Percentiles rank a stretch among this genome's conserved stretches.
phyloP scores from a whole-genome alignment of 2,797 vertebrate genomes.

The Psittacula echo region DNA sequence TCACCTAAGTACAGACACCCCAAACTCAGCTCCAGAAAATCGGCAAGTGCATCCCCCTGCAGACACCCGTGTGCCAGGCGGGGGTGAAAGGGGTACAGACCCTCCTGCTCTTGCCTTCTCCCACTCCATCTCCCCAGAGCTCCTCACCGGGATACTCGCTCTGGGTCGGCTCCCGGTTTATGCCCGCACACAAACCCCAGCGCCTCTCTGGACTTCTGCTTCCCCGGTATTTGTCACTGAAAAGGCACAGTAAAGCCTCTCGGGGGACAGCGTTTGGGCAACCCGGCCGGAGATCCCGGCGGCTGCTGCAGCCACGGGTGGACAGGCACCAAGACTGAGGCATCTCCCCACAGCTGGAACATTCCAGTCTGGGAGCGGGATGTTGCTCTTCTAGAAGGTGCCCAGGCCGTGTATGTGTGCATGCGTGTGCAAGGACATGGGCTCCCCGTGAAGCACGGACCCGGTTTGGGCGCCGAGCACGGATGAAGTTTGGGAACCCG shows the following conservation, averaged over 20 bases:
- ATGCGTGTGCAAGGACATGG: neutral
- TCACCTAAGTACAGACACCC: neutral
- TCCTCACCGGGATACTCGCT: neutral
- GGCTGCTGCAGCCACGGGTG: neutral
- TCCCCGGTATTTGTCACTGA: neutral
- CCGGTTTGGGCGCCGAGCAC: neutral
- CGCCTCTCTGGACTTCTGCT: neutral
- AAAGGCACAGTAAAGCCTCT: neutral
- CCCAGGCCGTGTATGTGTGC: neutral
- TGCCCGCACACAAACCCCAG: neutral
- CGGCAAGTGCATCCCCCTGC: neutral
- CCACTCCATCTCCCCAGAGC: neutral
- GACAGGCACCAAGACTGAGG: neutral
- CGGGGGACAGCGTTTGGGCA: neutral
- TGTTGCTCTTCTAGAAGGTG: neutral
- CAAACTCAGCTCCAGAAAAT: neutral
- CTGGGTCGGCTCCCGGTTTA: neutral
- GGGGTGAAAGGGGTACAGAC: neutral
- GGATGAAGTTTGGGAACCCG: slow-evolving; percentile 10
- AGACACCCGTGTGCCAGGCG: neutral
- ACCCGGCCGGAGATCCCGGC: neutral
- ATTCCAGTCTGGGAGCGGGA: neutral
- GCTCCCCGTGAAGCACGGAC: neutral
- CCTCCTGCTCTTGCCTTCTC: neutral
- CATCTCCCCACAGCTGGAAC: neutral